A percentile compares a stretch with the other conserved stretches of the same genome.
These are phyloP conservation scores for Eubasilissa regina DNA, from an alignment of 1,140 invertebrate species.

Conservation along the genomic window DNA sequence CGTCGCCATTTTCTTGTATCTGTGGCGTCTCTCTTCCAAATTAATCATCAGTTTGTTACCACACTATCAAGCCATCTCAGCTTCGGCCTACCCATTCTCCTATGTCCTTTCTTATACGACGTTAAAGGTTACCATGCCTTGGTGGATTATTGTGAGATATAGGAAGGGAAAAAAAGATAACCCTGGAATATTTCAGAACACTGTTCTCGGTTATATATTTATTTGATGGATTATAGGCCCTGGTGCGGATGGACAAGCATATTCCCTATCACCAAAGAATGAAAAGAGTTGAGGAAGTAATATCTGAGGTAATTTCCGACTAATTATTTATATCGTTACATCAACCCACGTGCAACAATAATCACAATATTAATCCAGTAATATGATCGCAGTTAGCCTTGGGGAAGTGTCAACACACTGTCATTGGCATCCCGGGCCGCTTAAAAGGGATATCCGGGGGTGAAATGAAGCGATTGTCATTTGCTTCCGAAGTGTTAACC, in stretches of 20 bases:
- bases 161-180: too few species aligned
- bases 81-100: too few species aligned
- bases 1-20: too few species aligned
- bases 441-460: constrained; percentile 96
- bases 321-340: too few species aligned
- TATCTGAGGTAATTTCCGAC: constrained; percentile 80
- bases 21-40: too few species aligned
- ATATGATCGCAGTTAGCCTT: constrained; percentile 79
- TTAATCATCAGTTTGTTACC: too few species aligned
- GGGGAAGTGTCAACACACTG: constrained; percentile 88
- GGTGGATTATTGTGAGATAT: too few species aligned
- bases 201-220: too few species aligned
- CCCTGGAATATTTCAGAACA: background rate
- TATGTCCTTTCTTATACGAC: too few species aligned
- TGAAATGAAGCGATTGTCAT: constrained; percentile 95
- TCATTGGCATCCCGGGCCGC: constrained; percentile 89
- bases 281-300: constrained; percentile 90
- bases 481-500: constrained; percentile 95
- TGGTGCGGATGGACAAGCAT: constrained; percentile 91
- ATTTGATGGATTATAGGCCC: constrained; percentile 75
- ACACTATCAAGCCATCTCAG: too few species aligned
- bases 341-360: background rate
- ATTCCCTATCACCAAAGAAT: constrained; percentile 85
- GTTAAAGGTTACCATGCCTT: too few species aligned
- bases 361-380: background rate